Conservation (phyloP, 2,113 vertebrate species). For the Nannobrachium achirus region DNA sequence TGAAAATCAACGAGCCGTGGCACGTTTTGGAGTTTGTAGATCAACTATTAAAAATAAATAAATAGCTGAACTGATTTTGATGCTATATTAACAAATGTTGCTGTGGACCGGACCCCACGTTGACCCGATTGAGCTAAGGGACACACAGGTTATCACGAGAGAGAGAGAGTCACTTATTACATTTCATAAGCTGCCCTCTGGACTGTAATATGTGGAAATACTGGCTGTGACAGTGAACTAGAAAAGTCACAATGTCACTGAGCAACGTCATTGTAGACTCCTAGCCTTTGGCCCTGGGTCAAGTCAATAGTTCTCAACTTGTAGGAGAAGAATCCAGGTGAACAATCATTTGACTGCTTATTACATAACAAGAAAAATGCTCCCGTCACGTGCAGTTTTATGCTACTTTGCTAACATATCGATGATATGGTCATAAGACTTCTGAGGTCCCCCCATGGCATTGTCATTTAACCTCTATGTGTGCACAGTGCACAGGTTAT, state of each 20-base stretch:
- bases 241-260: not conserved
- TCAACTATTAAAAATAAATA: no score
- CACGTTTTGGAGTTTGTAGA: no score
- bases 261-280: not conserved
- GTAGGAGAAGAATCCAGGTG: constrained; percentile 2
- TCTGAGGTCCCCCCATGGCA: not conserved
- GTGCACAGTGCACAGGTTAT: no score
- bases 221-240: not conserved
- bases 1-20: no score
- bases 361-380: constrained; percentile 17
- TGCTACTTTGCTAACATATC: not conserved
- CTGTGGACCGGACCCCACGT: no score
- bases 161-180: constrained; percentile 42
- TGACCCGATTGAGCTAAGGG: no score
- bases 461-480: not conserved
- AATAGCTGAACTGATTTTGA: no score
- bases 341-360: constrained; percentile 10
- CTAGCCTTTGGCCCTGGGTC: not conserved
- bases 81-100: no score
- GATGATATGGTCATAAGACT: not conserved
- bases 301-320: constrained; percentile 27
- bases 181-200: constrained; percentile 42
- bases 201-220: constrained; percentile 5
- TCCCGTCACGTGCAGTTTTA: not conserved
- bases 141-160: constrained; percentile 9